Percentiles rank a stretch among this genome's conserved stretches.
Conservation (phyloP, 2,888 invertebrate genomes). For the Ferdinandea cuprea region DNA sequence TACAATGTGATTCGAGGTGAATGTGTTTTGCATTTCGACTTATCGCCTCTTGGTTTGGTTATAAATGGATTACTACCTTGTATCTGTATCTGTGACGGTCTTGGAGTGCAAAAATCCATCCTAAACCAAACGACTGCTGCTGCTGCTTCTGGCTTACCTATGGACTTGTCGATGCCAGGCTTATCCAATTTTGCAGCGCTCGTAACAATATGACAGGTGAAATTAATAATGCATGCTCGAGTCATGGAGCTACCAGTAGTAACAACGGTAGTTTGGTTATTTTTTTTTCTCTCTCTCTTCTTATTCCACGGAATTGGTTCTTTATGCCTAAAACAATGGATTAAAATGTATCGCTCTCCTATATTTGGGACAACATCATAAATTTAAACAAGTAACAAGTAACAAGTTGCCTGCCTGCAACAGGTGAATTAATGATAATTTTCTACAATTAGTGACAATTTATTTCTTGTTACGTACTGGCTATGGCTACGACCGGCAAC, state of each 20-base stretch:
- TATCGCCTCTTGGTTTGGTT: conserved; percentile 35
- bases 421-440: conserved; percentile 62
- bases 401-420: conserved; percentile 16
- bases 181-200: conserved; percentile 46
- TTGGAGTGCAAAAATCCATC: conserved; percentile 28
- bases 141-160: not conserved
- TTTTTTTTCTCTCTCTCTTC: no score
- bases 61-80: conserved; percentile 26
- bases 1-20: conserved; percentile 38
- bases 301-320: conserved; percentile 26
- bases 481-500: not conserved
- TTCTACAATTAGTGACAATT: conserved; percentile 66
- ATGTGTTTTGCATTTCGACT: conserved; percentile 51
- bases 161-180: conserved; percentile 4
- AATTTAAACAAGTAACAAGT: conserved; percentile 30
- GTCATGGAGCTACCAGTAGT: conserved; percentile 1
- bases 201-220: conserved; percentile 57
- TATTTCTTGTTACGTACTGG: conserved; percentile 42
- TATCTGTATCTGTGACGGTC: conserved; percentile 4
- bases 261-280: conserved; percentile 31
- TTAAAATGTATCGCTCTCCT: conserved; percentile 12
- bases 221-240: conserved; percentile 57
- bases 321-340: conserved; percentile 40
- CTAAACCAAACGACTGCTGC: not conserved
- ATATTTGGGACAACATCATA: conserved; percentile 35